A percentile compares a stretch with the other conserved stretches of the same genome.
Conservation (phyloP, 2,888 invertebrate genomes). For the Lapara coniferarum region DNA sequence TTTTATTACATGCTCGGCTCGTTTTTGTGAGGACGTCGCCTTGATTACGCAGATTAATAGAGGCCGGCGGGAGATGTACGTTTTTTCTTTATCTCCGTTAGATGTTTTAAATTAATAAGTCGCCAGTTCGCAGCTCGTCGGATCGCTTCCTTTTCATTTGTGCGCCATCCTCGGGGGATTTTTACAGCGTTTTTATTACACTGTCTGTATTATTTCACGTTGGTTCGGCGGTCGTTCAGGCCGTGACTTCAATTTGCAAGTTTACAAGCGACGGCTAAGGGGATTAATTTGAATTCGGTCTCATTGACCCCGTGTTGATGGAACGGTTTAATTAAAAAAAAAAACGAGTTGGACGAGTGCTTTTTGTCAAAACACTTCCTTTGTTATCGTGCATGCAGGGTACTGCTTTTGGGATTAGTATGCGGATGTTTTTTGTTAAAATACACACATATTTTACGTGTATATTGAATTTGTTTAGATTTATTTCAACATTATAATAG, state of each 20-base stretch:
- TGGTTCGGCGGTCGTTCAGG: constrained; percentile 41
- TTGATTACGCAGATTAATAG: constrained; percentile 59
- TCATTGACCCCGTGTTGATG: constrained; percentile 31
- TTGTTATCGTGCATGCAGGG: constrained; percentile 2
- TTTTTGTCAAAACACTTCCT: background rate
- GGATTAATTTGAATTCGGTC: constrained; percentile 44
- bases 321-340: constrained; percentile 26
- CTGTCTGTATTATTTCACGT: constrained; percentile 40
- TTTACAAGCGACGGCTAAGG: constrained; percentile 37
- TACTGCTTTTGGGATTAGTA: background rate
- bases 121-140: constrained; percentile 55
- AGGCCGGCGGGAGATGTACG: constrained; percentile 43
- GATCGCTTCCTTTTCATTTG: constrained; percentile 57
- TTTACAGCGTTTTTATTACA: constrained; percentile 57
- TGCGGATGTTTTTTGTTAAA: too few relatives aligned
- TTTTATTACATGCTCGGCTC: constrained; percentile 41
- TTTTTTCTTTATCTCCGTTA: constrained; percentile 41
- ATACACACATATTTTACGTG: too few relatives aligned
- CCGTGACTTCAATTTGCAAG: constrained; percentile 43
- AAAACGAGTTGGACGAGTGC: background rate
- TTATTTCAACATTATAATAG: too few relatives aligned
- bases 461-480: too few relatives aligned
- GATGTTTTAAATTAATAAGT: constrained; percentile 62
- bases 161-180: constrained; percentile 39
- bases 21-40: constrained; percentile 40